Base-by-base conservation (phyloP, 2,888 invertebrate genomes). In the Rhorus exstirpatorius region DNA sequence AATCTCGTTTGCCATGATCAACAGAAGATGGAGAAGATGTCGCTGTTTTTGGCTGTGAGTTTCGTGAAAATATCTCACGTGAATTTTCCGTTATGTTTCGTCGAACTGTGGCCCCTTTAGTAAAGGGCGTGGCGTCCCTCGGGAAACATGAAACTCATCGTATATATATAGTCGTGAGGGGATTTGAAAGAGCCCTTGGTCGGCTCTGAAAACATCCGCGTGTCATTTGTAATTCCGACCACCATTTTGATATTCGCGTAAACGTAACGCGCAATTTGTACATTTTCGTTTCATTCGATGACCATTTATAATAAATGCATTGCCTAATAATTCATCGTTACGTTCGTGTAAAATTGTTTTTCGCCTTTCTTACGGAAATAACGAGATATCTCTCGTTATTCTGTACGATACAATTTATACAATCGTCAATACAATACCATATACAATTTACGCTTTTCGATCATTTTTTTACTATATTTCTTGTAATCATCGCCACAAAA, bases 211-310 rank as follows among this genome's bases (percentile, higher is more conserved):
- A 76, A 72, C 76, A 55, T 26, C 65, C 65, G n/a, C n/a, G n/a
- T 55, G 14, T 38, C 55, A 60, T 41, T 78, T 41, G 17, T 38
- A 79, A 76, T 46, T 46, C 44, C 60, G 21, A 71, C 46, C 77
- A 82, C 85, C 84, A 86, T 86, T 84, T 86, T 84, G 71, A 49
- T 77, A 35, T 68, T 81, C 60, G 49, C 49, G 8, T 41, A 79
- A 83, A 58, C 55, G 12, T 8, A 51, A 44, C 44, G 7, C 38
- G 58, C 44, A 38, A 19, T 46, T 44, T 10, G 17, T 10, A 19
- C 19, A 26, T 17, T 67, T 71, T 38, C 35, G 31, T 38, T n/a
- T 24, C 38, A 8, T 21, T 46, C 38, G 53, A 63, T 44, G 26
- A 10, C 6, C 46, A 60, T n/a, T 26, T 14, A 51, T 12, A 17